Base-by-base conservation (phyloP, 2,113 vertebrate genomes). In the Dascyllus trimaculatus region DNA sequence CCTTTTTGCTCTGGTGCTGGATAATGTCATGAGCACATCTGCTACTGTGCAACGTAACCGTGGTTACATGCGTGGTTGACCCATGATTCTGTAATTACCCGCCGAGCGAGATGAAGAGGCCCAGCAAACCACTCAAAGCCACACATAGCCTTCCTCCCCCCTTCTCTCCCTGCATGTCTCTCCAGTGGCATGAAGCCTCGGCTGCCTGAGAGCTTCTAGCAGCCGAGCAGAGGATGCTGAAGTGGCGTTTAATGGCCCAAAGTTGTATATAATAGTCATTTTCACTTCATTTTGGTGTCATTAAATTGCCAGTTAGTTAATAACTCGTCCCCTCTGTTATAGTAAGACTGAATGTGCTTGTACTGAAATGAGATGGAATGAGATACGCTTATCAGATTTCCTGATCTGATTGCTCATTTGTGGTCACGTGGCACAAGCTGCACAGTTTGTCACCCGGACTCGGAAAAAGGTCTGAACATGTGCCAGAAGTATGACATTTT, bases 41-140 rank as follows among this genome's bases (percentile, higher is more conserved):
- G 95, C 95, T 95, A 95, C 94, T 94, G 94, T 95, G 94, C 93
- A 86, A 91, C 89, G 89, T 90, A 93, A 87, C 91, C 91, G 92
- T 90, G 94, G 94, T 94, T 94, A 91, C 93, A 95, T 93, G 95
- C 92, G 92, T 95, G 93, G 92, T 93, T 94, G 93, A 94, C 92
- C 94, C 88, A 85, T 94, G 92, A 94, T 95, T 93, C 91, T 92
- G 90, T 95, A 95, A 95, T 95, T 95, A 94, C 93, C 91, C 89
- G 58, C 89, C 76, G 76, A 92, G 88, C 87, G 85, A 93, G 91
- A 94, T 93, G 89, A 94, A 94, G 93, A 93, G 92, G 90, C 90
- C 91, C 85, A 71, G 89, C 86, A 89, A 94, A 93, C 91, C 92
- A 86, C 91, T 89, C 87, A 89, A 87, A 92, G 83, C 92, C 88